phyloP scores from a whole-genome alignment of 2,113 vertebrate genomes.

The Clarias macrocephalus region DNA sequence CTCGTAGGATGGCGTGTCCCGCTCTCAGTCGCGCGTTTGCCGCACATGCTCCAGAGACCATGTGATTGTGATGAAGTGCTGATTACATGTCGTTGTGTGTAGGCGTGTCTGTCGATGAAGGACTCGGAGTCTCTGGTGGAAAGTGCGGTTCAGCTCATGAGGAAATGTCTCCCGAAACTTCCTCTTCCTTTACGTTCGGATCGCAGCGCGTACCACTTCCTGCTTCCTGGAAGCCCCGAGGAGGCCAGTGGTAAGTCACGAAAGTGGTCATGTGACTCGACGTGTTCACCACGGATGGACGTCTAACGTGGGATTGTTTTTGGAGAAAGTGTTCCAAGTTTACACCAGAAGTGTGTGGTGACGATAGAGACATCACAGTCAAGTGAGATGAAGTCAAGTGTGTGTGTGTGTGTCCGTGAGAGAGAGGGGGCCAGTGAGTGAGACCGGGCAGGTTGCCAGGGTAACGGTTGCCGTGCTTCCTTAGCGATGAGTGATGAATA shows the following conservation, averaged over 20 bases:
- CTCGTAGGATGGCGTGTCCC: too few relatives aligned
- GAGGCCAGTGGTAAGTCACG: conserved; percentile 53
- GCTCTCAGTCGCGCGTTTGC: too few relatives aligned
- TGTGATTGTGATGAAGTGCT: not conserved
- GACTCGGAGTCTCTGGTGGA: conserved; percentile 71
- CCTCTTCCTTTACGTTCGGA: conserved; percentile 73
- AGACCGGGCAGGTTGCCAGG: conserved; percentile 41
- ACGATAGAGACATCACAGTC: conserved; percentile 17
- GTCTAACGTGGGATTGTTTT: not conserved
- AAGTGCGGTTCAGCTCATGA: conserved; percentile 76
- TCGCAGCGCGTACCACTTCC: conserved; percentile 76
- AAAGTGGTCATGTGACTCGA: not conserved
- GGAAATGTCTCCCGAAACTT: conserved; percentile 81
- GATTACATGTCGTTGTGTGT: conserved; percentile 26
- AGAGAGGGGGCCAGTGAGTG: not conserved
- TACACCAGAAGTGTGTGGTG: not conserved
- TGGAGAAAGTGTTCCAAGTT: too few relatives aligned
- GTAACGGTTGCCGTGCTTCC: conserved; percentile 34
- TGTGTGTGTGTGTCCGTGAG: not conserved
- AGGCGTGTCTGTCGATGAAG: conserved; percentile 74
- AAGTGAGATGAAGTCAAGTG: conserved; percentile 2
- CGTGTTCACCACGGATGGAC: not conserved
- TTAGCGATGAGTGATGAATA: conserved; percentile 24
- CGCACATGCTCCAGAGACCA: too few relatives aligned
- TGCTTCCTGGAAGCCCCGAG: conserved; percentile 62